Evolutionary conservation across 2,797 vertebrate species (phyloP).

Genomic region (Microctenopoma lineatum): DNA sequence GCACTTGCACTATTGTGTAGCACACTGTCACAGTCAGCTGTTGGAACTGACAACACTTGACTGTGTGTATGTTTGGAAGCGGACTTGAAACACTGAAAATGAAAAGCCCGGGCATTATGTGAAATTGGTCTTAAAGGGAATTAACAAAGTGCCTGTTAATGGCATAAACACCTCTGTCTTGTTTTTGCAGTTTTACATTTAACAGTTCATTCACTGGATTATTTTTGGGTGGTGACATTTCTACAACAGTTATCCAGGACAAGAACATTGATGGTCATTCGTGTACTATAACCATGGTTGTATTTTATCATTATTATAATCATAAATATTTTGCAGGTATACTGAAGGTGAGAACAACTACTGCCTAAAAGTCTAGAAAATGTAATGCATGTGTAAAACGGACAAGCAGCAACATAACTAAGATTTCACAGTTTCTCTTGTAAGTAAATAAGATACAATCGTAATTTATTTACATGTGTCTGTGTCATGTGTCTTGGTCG

Average conservation of each 20-base stretch:
- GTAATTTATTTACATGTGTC: not conserved
- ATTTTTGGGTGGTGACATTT: not conserved
- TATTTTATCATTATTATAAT: not conserved
- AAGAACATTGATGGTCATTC: not conserved
- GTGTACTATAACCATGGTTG: not conserved
- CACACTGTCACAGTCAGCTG: not conserved
- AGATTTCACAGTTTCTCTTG: not conserved
- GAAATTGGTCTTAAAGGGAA: slow-evolving; percentile 13
- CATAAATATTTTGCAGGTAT: not conserved
- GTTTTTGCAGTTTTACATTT: slow-evolving; percentile 11
- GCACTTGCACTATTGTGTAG: not conserved
- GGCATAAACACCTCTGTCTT: not conserved
- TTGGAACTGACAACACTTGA: not conserved
- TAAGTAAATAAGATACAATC: not conserved
- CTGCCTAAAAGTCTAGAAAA: not conserved
- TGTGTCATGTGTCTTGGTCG: not conserved
- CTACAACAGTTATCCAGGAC: not conserved
- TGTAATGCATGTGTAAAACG: not conserved
- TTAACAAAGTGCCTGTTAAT: not conserved
- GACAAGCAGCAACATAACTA: not conserved
- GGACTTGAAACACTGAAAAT: not conserved
- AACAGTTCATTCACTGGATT: not conserved
- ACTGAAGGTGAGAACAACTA: not conserved
- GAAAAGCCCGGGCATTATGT: not conserved
- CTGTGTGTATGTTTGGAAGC: not conserved